Evolutionary conservation across 2,888 invertebrate genomes (phyloP), one percentile per base, ranked within the genome.

Genomic region (Alloscopus bannaensis): DNA sequence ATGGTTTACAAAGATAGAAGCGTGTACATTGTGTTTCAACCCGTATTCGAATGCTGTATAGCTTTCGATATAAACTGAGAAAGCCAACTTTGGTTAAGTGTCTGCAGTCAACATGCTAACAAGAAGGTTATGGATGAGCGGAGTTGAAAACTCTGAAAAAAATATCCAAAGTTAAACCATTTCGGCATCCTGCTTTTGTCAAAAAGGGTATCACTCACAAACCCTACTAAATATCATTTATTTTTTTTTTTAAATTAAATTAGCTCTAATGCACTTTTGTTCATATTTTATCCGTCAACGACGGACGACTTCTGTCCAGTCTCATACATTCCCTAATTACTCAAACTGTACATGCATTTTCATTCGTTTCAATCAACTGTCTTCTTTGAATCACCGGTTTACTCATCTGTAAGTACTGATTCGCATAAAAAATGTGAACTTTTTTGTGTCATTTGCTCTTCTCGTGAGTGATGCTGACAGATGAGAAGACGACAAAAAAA

Each of bases 161-260:
- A n/a, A 50, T 20, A n/a, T 22, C 50, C 20, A 50, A 36, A 50
- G 50, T 50, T 50, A 22, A 20, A 55, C 24, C 55, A 55, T 55
- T 55, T 55, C 55, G 26, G 24, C 55, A 55, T 55, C 55, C 55
- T 55, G 55, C 55, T 55, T 55, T 55, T 52, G 24, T 45, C 4
- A 45, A 45, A 45, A 36, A 13, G 6, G 8, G 13, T 36, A 36
- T 36, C 36, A 8, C 13, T 36, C n/a, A 8, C 36, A 8, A 36
- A 36, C 36, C 36, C 36, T 6, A 8, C 36, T 36, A 36, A n/a
- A n/a, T n/a, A n/a, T n/a, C n/a, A n/a, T n/a, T n/a, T n/a, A n/a
- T n/a, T n/a, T n/a, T n/a, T n/a, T n/a, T n/a, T n/a, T n/a, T n/a
- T n/a, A n/a, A n/a, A n/a, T n/a, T n/a, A n/a, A n/a, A n/a, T n/a